phyloP scores from a whole-genome alignment of 2,888 invertebrate species.

The Chaetogeoica ovagalla region DNA sequence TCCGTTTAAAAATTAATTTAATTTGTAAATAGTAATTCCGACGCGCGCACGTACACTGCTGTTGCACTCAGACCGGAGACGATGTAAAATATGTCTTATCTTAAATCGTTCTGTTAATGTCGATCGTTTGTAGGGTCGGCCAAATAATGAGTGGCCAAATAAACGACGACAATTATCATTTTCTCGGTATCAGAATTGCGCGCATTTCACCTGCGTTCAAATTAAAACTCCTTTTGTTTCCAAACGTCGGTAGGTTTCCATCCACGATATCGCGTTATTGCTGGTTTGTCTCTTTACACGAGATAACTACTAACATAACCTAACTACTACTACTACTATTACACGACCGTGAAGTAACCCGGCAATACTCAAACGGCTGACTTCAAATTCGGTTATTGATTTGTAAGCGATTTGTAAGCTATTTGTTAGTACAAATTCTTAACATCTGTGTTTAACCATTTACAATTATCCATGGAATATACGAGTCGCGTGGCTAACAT shows the following conservation, averaged over 20 bases:
- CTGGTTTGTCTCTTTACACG: not conserved
- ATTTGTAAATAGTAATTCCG: conserved; percentile 24
- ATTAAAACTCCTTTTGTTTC: conserved; percentile 13
- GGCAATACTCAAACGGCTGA: too few relatives aligned
- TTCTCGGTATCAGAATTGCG: not conserved
- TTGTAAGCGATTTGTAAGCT: too few relatives aligned
- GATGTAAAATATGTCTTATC: conserved; percentile 24
- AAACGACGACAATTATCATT: conserved; percentile 46
- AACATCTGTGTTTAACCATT: too few relatives aligned
- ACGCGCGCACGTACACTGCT: conserved; percentile 8
- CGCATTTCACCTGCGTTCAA: conserved; percentile 1
- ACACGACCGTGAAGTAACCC: too few relatives aligned
- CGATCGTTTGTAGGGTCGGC: conserved; percentile 32
- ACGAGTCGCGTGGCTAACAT: too few relatives aligned
- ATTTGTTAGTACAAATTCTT: too few relatives aligned
- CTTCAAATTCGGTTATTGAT: too few relatives aligned
- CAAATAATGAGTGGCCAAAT: not conserved
- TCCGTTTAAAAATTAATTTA: conserved; percentile 38
- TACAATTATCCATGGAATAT: too few relatives aligned
- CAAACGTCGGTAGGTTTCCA: not conserved
- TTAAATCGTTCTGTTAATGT: conserved; percentile 20
- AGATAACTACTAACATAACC: not conserved
- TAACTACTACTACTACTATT: not conserved
- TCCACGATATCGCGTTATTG: not conserved
- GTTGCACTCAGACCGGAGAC: not conserved